phyloP scores from a whole-genome alignment of 2,113 vertebrate genomes.

The Xenopus borealis region DNA sequence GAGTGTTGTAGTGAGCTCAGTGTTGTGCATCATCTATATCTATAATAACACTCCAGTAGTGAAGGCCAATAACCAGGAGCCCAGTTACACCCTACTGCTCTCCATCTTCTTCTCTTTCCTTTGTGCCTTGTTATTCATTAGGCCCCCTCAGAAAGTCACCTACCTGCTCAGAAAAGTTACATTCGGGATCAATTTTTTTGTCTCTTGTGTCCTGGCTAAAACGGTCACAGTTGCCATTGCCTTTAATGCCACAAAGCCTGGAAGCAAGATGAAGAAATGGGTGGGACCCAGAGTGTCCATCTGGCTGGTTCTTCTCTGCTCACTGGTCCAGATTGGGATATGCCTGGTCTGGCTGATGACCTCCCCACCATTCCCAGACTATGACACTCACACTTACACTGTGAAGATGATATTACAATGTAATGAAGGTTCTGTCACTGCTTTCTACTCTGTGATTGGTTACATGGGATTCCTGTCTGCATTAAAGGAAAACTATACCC shows the following conservation, averaged over 20 bases:
- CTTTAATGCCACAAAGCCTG: constrained; percentile 27
- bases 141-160: background rate
- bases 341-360: constrained; percentile 31
- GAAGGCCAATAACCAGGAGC: constrained; percentile 13
- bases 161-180: constrained; percentile 12
- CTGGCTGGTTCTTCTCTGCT: background rate
- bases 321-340: constrained; percentile 19
- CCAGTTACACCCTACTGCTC: constrained; percentile 14
- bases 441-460: constrained; percentile 26
- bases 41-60: constrained; percentile 1
- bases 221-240: constrained; percentile 21
- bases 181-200: constrained; percentile 21
- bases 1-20: too few species aligned
- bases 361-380: constrained; percentile 31
- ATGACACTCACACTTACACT: constrained; percentile 4
- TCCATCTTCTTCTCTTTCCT: constrained; percentile 8
- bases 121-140: constrained; percentile 15
- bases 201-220: constrained; percentile 26
- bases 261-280: constrained; percentile 8
- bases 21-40: too few species aligned
- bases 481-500: too few species aligned
- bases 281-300: constrained; percentile 32
- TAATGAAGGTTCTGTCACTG: constrained; percentile 27
- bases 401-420: constrained; percentile 40
- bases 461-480: constrained; percentile 27